Base-by-base conservation (phyloP, 1,140 invertebrate genomes). In the Pissodes strobi region DNA sequence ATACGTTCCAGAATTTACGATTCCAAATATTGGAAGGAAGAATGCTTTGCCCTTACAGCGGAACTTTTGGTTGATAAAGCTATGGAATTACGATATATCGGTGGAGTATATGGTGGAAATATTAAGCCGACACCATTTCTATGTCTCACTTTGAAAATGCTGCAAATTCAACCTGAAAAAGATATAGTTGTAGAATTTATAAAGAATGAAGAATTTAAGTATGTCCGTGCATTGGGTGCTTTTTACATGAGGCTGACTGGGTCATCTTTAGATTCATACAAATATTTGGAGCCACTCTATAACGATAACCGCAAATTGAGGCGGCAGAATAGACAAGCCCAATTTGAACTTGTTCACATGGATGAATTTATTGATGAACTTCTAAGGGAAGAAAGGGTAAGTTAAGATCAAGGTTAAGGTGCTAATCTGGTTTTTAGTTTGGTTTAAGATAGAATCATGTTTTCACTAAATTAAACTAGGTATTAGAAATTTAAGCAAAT, bases 151-250 rank as follows among this genome's bases (percentile, higher is more conserved):
- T 80, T 99, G 3, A 99, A 99, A 86, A 98, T 99, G 95, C 82
- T 99, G 18, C 98, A 99, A 84, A 99, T 99, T 75, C 97, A 99
- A 81, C 98, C 98, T 21, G 97, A 99, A 78, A 99, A 99, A 79
- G 98, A 99, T 72, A 99, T 99, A 69, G 91, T 99, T 9, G 92
- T 99, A 0, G 97, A 99, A 76, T 99, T 99, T 77, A 99, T 99
- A 55, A 94, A 95, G 80, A 98, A 99, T 76, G 95, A 99, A 81
- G 95, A 99, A 77, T 99, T 97, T 74, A 99, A 99, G 83, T 98
- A 99, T 81, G 94, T 99, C 0, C 84, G 98, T 67, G 97, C 94
- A 0, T 79, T 99, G 13, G 98, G 97, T 1, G 97, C 97, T 0
- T 89, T 95, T 73, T 99, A 99, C 74, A 92, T 99, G 86, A 82